Evolutionary conservation across 2,888 invertebrate species (phyloP), one percentile per base, ranked within the genome.

Genomic region (Drosophila silvestris): DNA sequence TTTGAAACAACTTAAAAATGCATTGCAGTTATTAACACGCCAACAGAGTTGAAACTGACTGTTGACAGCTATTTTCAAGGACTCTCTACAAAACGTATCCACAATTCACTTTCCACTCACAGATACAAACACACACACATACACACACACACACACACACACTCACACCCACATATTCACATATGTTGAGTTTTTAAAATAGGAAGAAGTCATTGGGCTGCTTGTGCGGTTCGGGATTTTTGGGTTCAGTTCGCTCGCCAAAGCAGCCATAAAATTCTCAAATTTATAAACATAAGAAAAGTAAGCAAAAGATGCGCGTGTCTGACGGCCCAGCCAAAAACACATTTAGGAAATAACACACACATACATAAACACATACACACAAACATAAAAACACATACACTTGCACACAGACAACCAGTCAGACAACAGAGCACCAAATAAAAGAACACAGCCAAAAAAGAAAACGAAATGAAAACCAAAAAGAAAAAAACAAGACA

Each of bases 11-110:
- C 71, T 78, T 69, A 61, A 62, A 59, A 75, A 67, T 84, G 87
- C 79, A 78, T 56, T 84, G 74, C 68, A 81, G 89, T 89, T 84
- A 89, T 84, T 86, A 86, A 83, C 84, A 79, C 79, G 68, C 63
- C 71, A 41, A 30, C 54, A 59, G 60, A 65, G 66, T 74, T 56
- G 19, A 44, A 47, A 62, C 70, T 62, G 69, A 65, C 67, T 81
- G 89, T 66, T 78, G 89, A 86, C 81, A 88, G 83, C 78, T 75
- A 81, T 70, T 68, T 71, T 85, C 83, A 88, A 84, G 84, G 89
- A 85, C 84, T 82, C 60, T 30, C 57, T 1, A 63, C 28, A 32
- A 7, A 41, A 30, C 33, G 41, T 33, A 22, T 41, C 33, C 30
- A 70, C 61, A 56, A 64, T 67, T 63, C 74, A 59, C 70, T 72